phyloP scores from a whole-genome alignment of 2,888 invertebrate species.

The Malthinus flaveolus region DNA sequence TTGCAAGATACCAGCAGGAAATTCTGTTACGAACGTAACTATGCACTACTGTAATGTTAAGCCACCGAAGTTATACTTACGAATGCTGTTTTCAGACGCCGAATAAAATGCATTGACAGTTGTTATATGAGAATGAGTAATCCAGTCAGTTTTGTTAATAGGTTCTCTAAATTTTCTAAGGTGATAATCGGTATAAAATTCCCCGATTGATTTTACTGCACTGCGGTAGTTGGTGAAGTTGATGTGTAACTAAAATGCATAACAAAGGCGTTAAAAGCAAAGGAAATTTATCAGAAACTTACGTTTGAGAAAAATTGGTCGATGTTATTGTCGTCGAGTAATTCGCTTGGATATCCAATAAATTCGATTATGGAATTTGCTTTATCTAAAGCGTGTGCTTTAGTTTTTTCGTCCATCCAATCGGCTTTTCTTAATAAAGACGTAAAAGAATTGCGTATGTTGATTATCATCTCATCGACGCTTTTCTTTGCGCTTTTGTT shows the following conservation, averaged over 20 bases:
- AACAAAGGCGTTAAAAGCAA: neutral
- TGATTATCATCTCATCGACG: constrained; percentile 84
- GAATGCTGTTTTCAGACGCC: constrained; percentile 83
- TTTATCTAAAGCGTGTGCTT: constrained; percentile 9
- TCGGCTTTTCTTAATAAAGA: constrained; percentile 77
- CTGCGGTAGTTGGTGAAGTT: constrained; percentile 31
- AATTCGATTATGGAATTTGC: neutral
- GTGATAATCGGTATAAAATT: constrained; percentile 67
- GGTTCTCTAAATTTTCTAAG: constrained; percentile 76
- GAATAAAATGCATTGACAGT: constrained; percentile 87
- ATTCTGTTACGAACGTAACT: neutral
- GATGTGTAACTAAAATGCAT: constrained; percentile 42
- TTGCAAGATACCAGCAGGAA: constrained; percentile 14
- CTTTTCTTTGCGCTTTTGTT: constrained; percentile 80
- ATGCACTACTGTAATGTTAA: neutral
- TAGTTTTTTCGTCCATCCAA: constrained; percentile 82
- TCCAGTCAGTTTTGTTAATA: constrained; percentile 85
- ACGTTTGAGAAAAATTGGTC: constrained; percentile 66
- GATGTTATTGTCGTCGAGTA: constrained; percentile 41
- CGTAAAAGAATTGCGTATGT: constrained; percentile 80
- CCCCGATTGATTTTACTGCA: constrained; percentile 49
- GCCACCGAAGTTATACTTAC: constrained; percentile 56
- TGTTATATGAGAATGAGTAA: constrained; percentile 78
- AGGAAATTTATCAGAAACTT: constrained; percentile 35
- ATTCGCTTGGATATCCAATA: constrained; percentile 14